These are phyloP conservation scores for Gallinago nigripennis DNA, from an alignment of 2,797 vertebrate species.

Conservation along the genomic window DNA sequence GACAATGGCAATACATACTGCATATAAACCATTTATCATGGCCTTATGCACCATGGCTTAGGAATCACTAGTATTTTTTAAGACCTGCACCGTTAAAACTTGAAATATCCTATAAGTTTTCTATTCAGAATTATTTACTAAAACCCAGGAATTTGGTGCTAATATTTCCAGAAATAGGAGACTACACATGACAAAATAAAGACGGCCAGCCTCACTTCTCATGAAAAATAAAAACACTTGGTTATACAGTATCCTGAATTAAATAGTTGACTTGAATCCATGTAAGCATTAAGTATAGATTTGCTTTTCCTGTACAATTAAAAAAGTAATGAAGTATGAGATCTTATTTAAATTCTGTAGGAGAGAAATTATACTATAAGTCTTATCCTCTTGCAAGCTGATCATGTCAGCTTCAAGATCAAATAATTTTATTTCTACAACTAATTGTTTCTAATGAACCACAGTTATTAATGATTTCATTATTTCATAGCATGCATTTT, in stretches of 20 bases:
- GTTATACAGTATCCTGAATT: neutral
- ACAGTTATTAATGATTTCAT: neutral
- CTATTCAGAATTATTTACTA: neutral
- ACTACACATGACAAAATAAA: neutral
- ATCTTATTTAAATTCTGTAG: neutral
- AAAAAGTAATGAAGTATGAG: neutral
- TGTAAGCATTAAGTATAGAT: neutral
- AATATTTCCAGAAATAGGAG: neutral
- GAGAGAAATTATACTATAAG: neutral
- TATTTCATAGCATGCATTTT: neutral
- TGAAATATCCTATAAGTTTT: neutral
- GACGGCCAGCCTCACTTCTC: neutral
- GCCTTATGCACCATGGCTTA: neutral
- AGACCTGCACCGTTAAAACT: neutral
- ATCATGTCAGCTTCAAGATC: neutral
- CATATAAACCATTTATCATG: neutral
- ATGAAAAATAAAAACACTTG: neutral
- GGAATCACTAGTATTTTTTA: neutral
- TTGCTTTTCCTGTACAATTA: neutral
- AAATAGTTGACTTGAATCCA: neutral
- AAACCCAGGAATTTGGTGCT: neutral
- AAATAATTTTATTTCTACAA: neutral
- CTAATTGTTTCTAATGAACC: neutral
- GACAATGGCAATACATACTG: neutral
- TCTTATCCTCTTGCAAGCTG: neutral